Evolutionary conservation across 2,113 vertebrate species (phyloP).

Genomic region (Eira barbara): DNA sequence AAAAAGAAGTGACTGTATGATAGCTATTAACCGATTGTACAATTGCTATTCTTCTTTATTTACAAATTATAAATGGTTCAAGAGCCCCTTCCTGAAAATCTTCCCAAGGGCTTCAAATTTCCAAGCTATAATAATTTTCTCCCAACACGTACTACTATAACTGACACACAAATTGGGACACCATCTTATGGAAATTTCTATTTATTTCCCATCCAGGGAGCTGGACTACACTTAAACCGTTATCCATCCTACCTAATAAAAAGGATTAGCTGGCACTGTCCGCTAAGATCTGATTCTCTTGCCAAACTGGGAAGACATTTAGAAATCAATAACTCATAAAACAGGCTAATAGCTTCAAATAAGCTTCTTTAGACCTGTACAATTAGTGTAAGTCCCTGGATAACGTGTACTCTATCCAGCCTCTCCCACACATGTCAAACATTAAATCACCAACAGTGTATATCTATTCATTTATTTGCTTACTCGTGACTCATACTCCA

Average conservation of each 20-base stretch:
- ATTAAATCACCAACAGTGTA: neutral
- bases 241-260: neutral
- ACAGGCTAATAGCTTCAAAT: conserved; percentile 19
- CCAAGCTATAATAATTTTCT: neutral
- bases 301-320: conserved; percentile 28
- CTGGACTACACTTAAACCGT: neutral
- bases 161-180: neutral
- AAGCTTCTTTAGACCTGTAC: conserved; percentile 14
- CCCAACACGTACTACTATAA: neutral
- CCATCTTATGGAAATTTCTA: neutral
- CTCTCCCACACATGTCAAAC: neutral
- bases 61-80: neutral
- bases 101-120: neutral
- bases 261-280: conserved; percentile 9
- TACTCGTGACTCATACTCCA: conserved; percentile 4
- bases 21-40: neutral
- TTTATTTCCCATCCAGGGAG: neutral
- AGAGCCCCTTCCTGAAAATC: neutral
- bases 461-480: neutral
- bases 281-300: neutral
- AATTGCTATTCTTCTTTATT: neutral
- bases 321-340: conserved; percentile 61
- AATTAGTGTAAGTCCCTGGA: neutral
- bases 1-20: neutral
- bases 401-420: neutral